phyloP scores from a whole-genome alignment of 2,888 invertebrate genomes.

The Amphipoea lucens region DNA sequence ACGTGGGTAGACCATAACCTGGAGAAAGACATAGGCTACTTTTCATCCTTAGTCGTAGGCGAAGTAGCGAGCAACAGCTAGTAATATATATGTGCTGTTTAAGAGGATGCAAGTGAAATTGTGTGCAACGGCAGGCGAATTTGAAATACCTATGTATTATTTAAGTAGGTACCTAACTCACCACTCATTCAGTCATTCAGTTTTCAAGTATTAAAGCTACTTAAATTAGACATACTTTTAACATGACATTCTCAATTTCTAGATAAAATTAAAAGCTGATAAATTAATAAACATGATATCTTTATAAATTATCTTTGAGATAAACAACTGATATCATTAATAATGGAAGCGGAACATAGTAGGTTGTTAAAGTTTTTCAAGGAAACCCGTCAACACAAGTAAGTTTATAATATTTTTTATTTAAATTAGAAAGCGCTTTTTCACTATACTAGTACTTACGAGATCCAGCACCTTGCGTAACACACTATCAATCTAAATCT shows the following conservation, averaged over 20 bases:
- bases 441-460: too few relatives aligned
- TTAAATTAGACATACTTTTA: background rate
- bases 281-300: slow-evolving; percentile 45
- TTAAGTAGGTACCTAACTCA: too few relatives aligned
- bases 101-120: too few relatives aligned
- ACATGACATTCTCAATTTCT: slow-evolving; percentile 48
- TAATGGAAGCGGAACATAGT: slow-evolving; percentile 76
- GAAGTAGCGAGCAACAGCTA: too few relatives aligned
- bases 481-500: too few relatives aligned
- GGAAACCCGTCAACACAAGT: slow-evolving; percentile 66
- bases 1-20: too few relatives aligned
- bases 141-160: background rate
- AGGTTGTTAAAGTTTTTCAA: slow-evolving; percentile 77
- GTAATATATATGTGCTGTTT: too few relatives aligned
- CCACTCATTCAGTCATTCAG: too few relatives aligned
- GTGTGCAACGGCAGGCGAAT: background rate
- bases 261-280: slow-evolving; percentile 50
- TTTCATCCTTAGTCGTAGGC: too few relatives aligned
- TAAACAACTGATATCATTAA: slow-evolving; percentile 70
- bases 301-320: slow-evolving; percentile 63
- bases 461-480: too few relatives aligned
- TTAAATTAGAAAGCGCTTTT: background rate
- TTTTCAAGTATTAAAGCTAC: background rate
- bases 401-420: slow-evolving; percentile 62
- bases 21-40: too few relatives aligned